Percentiles rank a stretch among this genome's conserved stretches.
Conservation (phyloP, 1,140 invertebrate genomes). For the Leptinotarsa texana region DNA sequence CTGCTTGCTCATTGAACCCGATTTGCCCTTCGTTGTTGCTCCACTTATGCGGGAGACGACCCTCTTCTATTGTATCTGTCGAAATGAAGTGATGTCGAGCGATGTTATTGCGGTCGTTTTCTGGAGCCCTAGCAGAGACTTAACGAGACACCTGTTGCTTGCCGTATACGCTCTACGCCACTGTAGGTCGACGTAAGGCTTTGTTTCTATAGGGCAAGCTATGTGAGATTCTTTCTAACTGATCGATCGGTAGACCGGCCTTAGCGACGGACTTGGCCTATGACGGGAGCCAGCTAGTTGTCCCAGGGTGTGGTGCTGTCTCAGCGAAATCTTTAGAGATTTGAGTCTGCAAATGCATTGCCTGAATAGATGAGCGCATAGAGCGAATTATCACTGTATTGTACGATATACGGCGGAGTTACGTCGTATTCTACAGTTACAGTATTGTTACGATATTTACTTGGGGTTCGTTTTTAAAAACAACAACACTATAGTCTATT, state of each 20-base stretch:
- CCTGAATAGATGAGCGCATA: no score
- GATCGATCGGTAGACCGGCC: not conserved
- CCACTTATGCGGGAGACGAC: not conserved
- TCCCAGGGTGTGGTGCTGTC: not conserved
- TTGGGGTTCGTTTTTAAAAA: no score
- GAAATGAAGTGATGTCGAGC: not conserved
- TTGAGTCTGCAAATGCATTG: no score
- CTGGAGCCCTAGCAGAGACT: not conserved
- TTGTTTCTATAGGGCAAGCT: not conserved
- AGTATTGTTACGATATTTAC: no score
- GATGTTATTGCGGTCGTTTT: slow-evolving; percentile 8
- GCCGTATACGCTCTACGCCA: not conserved
- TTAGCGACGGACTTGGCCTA: slow-evolving; percentile 7
- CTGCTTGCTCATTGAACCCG: not conserved
- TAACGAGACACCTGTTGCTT: slow-evolving; percentile 15
- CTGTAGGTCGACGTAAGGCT: not conserved
- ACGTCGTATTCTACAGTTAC: no score
- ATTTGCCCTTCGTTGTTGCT: not conserved
- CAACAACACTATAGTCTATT: no score
- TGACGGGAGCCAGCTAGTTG: not conserved
- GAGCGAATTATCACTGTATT: no score
- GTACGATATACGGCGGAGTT: no score
- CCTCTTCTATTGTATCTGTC: not conserved
- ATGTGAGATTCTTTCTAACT: not conserved
- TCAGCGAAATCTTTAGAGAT: no score